These are phyloP conservation scores for Coenobita brevimanus DNA, from an alignment of 1,140 invertebrate genomes.

Conservation along the genomic window DNA sequence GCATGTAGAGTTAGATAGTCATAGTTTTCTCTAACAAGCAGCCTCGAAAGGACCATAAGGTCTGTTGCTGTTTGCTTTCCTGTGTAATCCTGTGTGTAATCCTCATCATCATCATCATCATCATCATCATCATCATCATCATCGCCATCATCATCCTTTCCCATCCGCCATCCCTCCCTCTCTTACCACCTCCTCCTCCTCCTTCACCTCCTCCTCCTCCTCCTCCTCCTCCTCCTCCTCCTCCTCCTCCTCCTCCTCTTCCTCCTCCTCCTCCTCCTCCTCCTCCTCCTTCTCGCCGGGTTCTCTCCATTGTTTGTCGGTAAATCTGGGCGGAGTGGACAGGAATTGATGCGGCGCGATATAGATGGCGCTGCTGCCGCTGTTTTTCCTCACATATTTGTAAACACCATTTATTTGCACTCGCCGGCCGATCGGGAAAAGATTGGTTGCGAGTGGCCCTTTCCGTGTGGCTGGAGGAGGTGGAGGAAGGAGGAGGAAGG, in stretches of 20 bases:
- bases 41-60: too few relatives aligned
- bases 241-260: neutral
- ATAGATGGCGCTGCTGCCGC: conserved; percentile 57
- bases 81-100: too few relatives aligned
- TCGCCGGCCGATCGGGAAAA: conserved; percentile 33
- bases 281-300: neutral
- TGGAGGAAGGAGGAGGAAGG: neutral
- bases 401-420: conserved; percentile 63
- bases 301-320: conserved; percentile 48
- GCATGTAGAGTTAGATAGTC: too few relatives aligned
- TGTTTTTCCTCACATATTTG: conserved; percentile 63
- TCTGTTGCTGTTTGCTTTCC: too few relatives aligned
- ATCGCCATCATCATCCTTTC: too few relatives aligned
- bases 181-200: neutral
- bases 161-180: neutral
- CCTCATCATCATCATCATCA: too few relatives aligned
- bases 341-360: conserved; percentile 58
- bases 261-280: neutral
- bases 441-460: conserved; percentile 18
- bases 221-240: neutral
- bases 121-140: too few relatives aligned
- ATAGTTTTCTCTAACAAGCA: too few relatives aligned
- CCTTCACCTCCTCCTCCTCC: neutral
- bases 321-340: conserved; percentile 60
- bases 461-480: neutral